Conservation (phyloP, 2,797 vertebrate genomes). For the Onychomys leucogaster region DNA sequence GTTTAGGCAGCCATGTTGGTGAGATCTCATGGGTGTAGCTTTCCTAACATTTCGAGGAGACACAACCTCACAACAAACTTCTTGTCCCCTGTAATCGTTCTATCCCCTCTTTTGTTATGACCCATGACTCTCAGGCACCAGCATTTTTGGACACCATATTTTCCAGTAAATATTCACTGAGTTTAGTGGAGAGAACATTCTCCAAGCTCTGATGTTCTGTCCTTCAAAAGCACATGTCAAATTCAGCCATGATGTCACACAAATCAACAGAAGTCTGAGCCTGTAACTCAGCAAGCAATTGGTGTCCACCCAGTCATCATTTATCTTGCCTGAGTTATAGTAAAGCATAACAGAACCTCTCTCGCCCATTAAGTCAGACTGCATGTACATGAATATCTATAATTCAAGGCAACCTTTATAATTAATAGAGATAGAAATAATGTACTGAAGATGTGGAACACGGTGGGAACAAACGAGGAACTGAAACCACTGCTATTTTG, state of each 20-base stretch:
- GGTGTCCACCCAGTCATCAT: background rate
- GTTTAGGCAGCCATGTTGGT: background rate
- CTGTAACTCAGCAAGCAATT: background rate
- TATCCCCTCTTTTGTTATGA: too few relatives aligned
- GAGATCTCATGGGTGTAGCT: too few relatives aligned
- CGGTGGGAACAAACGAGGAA: background rate
- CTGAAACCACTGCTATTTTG: background rate
- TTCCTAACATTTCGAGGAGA: background rate
- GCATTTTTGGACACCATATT: background rate
- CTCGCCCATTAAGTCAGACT: conserved; percentile 18
- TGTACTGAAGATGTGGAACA: background rate
- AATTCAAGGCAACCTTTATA: conserved; percentile 43
- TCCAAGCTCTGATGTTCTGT: background rate
- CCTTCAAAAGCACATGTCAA: background rate
- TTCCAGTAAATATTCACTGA: conserved; percentile 30
- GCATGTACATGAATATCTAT: background rate
- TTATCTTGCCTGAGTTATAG: background rate
- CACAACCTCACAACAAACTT: background rate
- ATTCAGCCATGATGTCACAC: background rate
- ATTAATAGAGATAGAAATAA: conserved; percentile 66
- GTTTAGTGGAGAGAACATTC: background rate
- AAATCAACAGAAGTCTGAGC: background rate
- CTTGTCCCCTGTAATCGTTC: background rate
- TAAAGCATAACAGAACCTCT: background rate
- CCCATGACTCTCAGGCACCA: background rate